Evolutionary conservation across 2,113 vertebrate genomes (phyloP).

Genomic region (Malurus cyaneus): DNA sequence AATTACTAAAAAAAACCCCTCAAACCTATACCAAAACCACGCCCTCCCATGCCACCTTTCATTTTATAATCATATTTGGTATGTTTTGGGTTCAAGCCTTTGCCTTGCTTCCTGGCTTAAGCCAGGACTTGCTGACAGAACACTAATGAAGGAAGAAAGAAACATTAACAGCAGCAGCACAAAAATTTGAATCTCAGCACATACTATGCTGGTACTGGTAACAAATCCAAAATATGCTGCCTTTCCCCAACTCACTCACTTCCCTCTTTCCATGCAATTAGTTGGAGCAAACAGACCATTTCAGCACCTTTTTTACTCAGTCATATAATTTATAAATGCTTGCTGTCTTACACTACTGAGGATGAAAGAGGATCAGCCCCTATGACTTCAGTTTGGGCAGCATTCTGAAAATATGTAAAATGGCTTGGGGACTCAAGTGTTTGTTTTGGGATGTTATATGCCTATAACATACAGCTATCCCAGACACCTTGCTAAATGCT

Average conservation of each 20-base stretch:
- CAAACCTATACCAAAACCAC: background rate
- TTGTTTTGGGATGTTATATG: background rate
- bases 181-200: background rate
- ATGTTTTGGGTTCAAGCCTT: background rate
- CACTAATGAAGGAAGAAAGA: background rate
- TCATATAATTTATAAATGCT: background rate
- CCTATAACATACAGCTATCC: background rate
- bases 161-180: background rate
- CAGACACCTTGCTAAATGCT: background rate
- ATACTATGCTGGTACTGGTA: background rate
- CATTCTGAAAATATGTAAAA: background rate
- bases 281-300: background rate
- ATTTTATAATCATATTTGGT: background rate
- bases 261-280: background rate
- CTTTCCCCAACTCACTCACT: background rate
- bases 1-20: background rate
- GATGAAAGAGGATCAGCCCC: background rate
- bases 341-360: background rate
- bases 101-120: background rate
- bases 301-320: background rate
- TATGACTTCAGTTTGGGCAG: background rate
- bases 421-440: background rate
- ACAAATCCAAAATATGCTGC: background rate
- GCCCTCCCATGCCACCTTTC: background rate
- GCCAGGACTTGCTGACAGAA: background rate